Percentiles rank a stretch among this genome's conserved stretches.
Evolutionary conservation across 2,888 invertebrate genomes (phyloP).

Genomic region (Agonopterix subpropinquella): DNA sequence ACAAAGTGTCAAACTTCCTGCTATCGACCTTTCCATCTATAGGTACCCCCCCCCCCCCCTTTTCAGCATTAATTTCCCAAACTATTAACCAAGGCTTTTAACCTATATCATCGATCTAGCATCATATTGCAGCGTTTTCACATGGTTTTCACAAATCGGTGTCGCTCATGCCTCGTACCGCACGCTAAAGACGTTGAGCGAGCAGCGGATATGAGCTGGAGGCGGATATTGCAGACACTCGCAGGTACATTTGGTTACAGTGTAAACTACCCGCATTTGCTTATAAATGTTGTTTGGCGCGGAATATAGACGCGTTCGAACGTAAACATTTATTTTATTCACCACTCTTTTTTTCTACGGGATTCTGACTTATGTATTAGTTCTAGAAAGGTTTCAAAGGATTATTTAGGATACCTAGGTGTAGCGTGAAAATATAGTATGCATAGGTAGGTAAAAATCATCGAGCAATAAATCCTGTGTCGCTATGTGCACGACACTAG

Average conservation of each 20-base stretch:
- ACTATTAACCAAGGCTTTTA: too few species aligned
- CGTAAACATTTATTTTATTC: conserved; percentile 25
- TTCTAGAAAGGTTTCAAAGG: background rate
- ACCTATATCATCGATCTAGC: too few species aligned
- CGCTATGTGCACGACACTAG: too few species aligned
- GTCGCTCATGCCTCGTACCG: conserved; percentile 14
- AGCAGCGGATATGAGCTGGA: conserved; percentile 60
- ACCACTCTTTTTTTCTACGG: background rate
- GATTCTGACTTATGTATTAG: background rate
- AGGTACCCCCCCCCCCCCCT: too few species aligned
- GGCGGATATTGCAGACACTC: conserved; percentile 63
- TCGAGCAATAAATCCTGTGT: too few species aligned
- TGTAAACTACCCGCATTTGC: conserved; percentile 61
- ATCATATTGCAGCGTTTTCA: too few species aligned
- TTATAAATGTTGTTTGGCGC: conserved; percentile 50
- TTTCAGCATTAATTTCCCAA: too few species aligned
- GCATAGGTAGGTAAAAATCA: too few species aligned
- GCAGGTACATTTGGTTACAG: conserved; percentile 57
- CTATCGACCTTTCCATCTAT: too few species aligned
- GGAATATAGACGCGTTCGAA: conserved; percentile 17
- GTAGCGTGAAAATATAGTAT: too few species aligned
- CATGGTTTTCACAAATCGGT: conserved; percentile 11
- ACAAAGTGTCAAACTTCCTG: too few species aligned
- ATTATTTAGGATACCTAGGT: too few species aligned
- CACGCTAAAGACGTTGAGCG: conserved; percentile 38